Evolutionary conservation across 2,888 invertebrate genomes (phyloP), one percentile per base, ranked within the genome.

Genomic region (Napeogenes inachia): DNA sequence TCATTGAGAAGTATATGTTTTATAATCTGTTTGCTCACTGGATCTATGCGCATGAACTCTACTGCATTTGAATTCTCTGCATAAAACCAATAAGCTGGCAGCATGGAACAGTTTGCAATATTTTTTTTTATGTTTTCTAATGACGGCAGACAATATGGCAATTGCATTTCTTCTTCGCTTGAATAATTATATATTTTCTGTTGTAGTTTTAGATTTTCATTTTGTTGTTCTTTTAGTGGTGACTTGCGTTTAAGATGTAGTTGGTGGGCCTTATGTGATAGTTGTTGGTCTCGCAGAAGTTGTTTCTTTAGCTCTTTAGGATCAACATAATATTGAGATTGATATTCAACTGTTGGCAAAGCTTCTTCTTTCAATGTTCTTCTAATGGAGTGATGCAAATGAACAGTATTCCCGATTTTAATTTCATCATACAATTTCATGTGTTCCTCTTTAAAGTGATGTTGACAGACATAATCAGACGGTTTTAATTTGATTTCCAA

Each of bases 381-480:
- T 53, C 62, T 66, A 3, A 42, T 59, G 8, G 35, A 50, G 53
- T 45, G 55, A n/a, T 47, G 30, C 57, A 58, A 30, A 42, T 62
- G 42, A 42, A 42, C 42, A 42, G 42, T 42, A 42, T 42, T 42
- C 0, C 42, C 42, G 10, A 42, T 42, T 42, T 42, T 42, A 42
- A 42, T 42, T 42, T 42, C 42, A 21, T 68, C 65, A 35, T 62
- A 65, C 60, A 65, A 64, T 58, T 62, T 66, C 47, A 68, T 62
- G 30, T 66, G 21, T 38, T 68, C 65, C 45, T 61, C 62, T 66
- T 64, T 66, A 53, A 64, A 66, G 64, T 66, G 64, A 30, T 64
- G 62, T 10, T 64, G 65, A 50, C 65, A 65, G 59, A 68, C 61
- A 57, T 61, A 66, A 61, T 68, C 64, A 32, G 61, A 57, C 12